Conservation (phyloP, 2,113 vertebrate genomes). For the Symphodus melops region DNA sequence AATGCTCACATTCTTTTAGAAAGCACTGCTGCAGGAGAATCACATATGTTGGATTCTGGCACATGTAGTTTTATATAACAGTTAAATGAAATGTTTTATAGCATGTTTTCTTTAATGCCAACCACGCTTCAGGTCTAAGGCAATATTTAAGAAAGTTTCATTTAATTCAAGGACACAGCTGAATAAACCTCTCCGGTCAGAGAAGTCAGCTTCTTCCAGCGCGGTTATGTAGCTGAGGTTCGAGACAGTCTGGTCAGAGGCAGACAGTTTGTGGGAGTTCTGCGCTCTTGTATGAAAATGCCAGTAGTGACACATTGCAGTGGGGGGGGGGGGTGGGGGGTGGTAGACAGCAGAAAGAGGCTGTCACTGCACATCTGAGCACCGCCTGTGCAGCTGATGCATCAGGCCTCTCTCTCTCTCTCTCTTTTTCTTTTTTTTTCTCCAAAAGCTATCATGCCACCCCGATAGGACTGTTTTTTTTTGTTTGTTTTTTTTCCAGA, state of each 20-base stretch:
- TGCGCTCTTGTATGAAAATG: slow-evolving; percentile 17
- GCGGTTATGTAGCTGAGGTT: background rate
- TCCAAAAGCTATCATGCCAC: slow-evolving; percentile 8
- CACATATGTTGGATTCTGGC: background rate
- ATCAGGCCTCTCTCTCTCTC: slow-evolving; percentile 15
- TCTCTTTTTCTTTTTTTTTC: background rate
- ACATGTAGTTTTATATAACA: background rate
- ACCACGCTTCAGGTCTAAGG: background rate
- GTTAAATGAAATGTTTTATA: background rate
- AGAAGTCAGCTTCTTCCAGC: background rate
- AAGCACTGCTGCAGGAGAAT: background rate
- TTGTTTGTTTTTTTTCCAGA: slow-evolving; percentile 48
- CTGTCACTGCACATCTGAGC: slow-evolving; percentile 38
- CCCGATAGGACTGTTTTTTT: slow-evolving; percentile 31
- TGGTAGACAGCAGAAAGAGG: slow-evolving; percentile 21
- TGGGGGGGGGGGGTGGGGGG: background rate
- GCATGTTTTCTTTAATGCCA: background rate
- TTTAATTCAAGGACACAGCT: background rate
- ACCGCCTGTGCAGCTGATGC: slow-evolving; percentile 16
- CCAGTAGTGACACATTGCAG: slow-evolving; percentile 34
- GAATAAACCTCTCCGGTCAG: background rate
- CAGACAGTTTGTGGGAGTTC: slow-evolving; percentile 23
- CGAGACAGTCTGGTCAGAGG: background rate
- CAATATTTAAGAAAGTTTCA: background rate
- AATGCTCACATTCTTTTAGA: background rate